Conservation (phyloP, 2,113 vertebrate species). For the Lota lota region DNA sequence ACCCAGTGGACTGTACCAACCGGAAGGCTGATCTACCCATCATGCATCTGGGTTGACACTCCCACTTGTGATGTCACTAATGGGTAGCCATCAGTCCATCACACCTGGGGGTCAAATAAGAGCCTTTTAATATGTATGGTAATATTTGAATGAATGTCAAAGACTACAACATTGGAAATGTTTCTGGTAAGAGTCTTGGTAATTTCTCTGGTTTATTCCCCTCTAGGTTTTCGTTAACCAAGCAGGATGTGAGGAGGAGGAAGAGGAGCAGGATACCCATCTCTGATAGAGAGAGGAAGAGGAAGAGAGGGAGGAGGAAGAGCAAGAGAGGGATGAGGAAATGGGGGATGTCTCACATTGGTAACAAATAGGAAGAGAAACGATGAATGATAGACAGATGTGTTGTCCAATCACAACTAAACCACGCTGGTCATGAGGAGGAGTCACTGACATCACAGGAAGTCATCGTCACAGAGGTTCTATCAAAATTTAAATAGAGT, state of each 20-base stretch:
- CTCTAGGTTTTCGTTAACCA: slow-evolving; percentile 85
- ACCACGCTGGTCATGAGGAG: slow-evolving; percentile 7
- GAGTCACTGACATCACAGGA: slow-evolving; percentile 27
- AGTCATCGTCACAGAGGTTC: background rate
- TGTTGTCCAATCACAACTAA: slow-evolving; percentile 17
- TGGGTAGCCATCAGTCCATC: no score
- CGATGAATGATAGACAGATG: background rate
- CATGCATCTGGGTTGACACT: no score
- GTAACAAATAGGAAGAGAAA: background rate
- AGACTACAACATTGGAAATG: no score
- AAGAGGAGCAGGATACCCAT: slow-evolving; percentile 94
- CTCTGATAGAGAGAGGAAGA: slow-evolving; percentile 74
- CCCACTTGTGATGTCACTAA: no score
- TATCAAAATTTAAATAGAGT: no score
- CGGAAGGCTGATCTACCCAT: no score
- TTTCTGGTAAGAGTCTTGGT: no score
- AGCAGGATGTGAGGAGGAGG: slow-evolving; percentile 81
- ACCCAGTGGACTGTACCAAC: no score
- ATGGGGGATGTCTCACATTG: background rate
- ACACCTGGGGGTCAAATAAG: no score
- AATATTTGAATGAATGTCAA: no score
- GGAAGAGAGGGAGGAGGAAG: background rate
- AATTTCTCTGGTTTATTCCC: background rate
- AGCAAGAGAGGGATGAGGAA: background rate
- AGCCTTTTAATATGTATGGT: no score